These are phyloP conservation scores for Rhodinocichla rosea DNA, from an alignment of 2,113 vertebrate species.

Conservation along the genomic window DNA sequence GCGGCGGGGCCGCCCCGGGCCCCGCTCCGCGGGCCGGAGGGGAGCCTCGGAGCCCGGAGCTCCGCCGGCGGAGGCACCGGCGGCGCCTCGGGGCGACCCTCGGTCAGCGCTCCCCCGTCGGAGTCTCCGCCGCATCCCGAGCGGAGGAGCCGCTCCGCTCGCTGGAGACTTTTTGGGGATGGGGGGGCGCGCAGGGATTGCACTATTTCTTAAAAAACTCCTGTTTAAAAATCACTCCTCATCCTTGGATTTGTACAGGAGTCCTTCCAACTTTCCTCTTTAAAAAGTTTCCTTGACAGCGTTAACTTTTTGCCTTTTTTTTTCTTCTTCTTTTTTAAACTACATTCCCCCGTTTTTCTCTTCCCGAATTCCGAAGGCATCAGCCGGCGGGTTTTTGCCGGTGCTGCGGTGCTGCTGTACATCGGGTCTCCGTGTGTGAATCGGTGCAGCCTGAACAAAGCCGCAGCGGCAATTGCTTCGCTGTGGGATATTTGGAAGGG, in stretches of 20 bases:
- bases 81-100: background rate
- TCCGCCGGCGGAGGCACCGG: too few relatives aligned
- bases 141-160: background rate
- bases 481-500: conserved; percentile 24
- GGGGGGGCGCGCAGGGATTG: background rate
- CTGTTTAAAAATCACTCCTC: background rate
- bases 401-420: background rate
- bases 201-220: background rate
- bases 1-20: background rate
- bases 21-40: background rate
- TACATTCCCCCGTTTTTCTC: background rate
- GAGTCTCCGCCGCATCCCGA: background rate
- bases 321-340: background rate
- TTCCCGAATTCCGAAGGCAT: background rate
- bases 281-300: conserved; percentile 5
- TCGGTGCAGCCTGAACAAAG: conserved; percentile 32
- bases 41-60: background rate
- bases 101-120: background rate
- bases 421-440: background rate
- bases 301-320: background rate
- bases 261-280: background rate
- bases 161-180: background rate
- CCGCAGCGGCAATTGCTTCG: background rate
- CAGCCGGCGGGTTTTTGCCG: background rate
- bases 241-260: background rate